Conservation (phyloP, 1,140 invertebrate species). For the Leptopilina boulardi region DNA sequence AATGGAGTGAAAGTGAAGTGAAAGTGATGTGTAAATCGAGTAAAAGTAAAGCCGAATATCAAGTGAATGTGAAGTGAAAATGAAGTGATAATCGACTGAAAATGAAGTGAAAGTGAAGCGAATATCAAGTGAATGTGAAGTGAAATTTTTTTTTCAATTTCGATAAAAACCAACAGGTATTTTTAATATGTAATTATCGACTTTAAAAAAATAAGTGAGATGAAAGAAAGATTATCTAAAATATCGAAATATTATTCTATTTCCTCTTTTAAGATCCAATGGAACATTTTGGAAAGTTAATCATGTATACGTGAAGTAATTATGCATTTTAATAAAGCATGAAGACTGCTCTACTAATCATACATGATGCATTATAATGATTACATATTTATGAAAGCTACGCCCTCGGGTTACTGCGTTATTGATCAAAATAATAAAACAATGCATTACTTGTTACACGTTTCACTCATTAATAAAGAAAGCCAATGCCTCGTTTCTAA, state of each 20-base stretch:
- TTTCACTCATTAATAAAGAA: conserved; percentile 22
- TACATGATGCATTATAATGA: conserved; percentile 27
- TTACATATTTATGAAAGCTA: conserved; percentile 30
- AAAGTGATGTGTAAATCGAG: too few relatives aligned
- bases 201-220: too few relatives aligned
- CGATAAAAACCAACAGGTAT: too few relatives aligned
- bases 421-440: conserved; percentile 24
- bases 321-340: conserved; percentile 6
- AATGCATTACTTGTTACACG: conserved; percentile 14
- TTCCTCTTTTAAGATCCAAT: background rate
- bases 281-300: background rate
- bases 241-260: background rate
- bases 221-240: too few relatives aligned
- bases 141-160: too few relatives aligned
- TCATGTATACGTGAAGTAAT: background rate
- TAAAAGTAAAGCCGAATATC: too few relatives aligned
- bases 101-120: too few relatives aligned
- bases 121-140: too few relatives aligned
- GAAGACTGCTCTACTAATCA: conserved; percentile 6
- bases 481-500: background rate
- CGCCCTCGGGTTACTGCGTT: background rate
- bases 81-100: too few relatives aligned
- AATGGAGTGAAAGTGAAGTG: too few relatives aligned
- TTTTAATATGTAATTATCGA: too few relatives aligned
- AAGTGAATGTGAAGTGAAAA: too few relatives aligned